Conservation (phyloP, 1,140 invertebrate species). For the Battus philenor region DNA sequence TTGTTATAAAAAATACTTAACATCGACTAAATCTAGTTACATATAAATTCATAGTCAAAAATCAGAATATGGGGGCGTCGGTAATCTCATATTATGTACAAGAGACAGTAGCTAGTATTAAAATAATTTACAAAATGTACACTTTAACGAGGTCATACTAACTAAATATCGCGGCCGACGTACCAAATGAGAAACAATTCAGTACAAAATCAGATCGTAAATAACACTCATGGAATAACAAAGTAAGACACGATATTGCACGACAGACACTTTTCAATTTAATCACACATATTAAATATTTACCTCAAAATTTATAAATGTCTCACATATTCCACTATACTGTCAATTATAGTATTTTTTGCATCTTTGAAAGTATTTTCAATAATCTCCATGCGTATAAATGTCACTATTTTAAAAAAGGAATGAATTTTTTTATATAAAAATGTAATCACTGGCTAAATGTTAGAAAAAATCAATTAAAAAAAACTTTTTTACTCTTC, state of each 20-base stretch:
- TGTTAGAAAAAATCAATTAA: no score
- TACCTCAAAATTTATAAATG: no score
- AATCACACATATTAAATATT: no score
- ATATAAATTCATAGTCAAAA: slow-evolving; percentile 37
- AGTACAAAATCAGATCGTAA: slow-evolving; percentile 18
- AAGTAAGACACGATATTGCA: neutral
- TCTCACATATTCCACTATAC: no score
- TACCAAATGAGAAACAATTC: slow-evolving; percentile 19
- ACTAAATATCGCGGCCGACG: slow-evolving; percentile 17
- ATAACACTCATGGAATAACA: slow-evolving; percentile 8
- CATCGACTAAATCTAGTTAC: slow-evolving; percentile 39
- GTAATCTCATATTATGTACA: slow-evolving; percentile 62
- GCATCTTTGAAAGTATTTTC: no score
- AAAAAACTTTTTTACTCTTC: no score
- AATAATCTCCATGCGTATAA: no score
- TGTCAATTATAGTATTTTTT: no score
- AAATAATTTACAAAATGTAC: slow-evolving; percentile 37
- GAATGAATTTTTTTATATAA: no score
- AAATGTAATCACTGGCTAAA: no score
- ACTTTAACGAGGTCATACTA: slow-evolving; percentile 22
- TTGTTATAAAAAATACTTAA: slow-evolving; percentile 54
- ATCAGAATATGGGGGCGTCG: slow-evolving; percentile 48
- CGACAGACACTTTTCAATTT: no score
- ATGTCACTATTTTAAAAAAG: no score
- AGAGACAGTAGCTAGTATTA: slow-evolving; percentile 24